Conservation (phyloP, 2,888 invertebrate genomes). For the Melolontha melolontha region DNA sequence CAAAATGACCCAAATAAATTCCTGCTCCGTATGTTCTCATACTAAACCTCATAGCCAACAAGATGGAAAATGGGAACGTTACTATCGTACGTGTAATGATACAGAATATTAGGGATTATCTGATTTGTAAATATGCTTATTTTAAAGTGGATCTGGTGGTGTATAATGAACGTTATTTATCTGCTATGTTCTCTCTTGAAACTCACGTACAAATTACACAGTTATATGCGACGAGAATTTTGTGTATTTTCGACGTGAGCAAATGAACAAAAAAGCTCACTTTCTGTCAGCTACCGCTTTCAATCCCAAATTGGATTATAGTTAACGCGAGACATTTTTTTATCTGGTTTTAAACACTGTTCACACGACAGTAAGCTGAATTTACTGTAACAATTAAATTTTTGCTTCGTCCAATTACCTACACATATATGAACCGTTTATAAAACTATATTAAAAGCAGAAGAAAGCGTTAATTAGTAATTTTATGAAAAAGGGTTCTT, state of each 20-base stretch:
- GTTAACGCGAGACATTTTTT: no score
- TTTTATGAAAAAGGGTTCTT: no score
- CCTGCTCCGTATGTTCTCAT: not conserved
- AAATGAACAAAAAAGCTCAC: conserved; percentile 15
- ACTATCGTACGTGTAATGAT: conserved; percentile 41
- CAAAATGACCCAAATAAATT: no score
- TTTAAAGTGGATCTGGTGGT: conserved; percentile 42
- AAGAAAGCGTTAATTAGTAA: no score
- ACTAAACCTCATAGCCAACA: conserved; percentile 9
- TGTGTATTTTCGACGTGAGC: conserved; percentile 14
- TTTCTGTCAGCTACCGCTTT: not conserved
- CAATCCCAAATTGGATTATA: no score
- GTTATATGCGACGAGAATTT: conserved; percentile 1
- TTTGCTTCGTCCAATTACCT: no score
- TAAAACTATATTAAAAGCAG: no score
- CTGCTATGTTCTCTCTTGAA: conserved; percentile 7
- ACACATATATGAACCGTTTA: no score
- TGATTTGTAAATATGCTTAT: conserved; percentile 46
- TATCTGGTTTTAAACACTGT: no score
- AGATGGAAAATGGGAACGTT: conserved; percentile 24
- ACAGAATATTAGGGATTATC: conserved; percentile 47
- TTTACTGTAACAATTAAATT: no score
- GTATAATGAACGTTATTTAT: conserved; percentile 43
- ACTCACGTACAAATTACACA: conserved; percentile 15
- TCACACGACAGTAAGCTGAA: no score